A percentile compares a stretch with the other conserved stretches of the same genome.
Conservation (phyloP, 2,888 invertebrate species). For the Bibio marci region DNA sequence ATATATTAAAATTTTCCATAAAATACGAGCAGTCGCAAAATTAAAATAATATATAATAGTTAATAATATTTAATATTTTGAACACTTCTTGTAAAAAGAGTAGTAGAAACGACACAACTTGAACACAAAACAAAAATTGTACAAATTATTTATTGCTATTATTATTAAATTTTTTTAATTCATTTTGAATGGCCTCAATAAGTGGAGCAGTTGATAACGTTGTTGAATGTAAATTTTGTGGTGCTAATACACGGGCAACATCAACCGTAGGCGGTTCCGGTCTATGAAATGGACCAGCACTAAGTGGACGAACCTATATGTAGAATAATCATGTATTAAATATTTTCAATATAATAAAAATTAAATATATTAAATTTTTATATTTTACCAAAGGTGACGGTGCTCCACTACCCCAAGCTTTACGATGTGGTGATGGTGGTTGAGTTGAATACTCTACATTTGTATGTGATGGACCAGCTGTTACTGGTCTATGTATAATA, state of each 20-base stretch:
- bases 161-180: conserved; percentile 30
- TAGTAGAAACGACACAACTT: too few relatives aligned
- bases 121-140: too few relatives aligned
- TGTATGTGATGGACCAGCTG: conserved; percentile 19
- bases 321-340: background rate
- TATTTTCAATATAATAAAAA: too few relatives aligned
- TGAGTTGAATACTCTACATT: conserved; percentile 21
- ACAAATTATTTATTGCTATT: too few relatives aligned
- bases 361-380: too few relatives aligned
- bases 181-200: conserved; percentile 69
- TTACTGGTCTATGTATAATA: conserved; percentile 21
- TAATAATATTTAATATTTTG: too few relatives aligned
- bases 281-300: conserved; percentile 44
- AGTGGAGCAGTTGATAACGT: conserved; percentile 64
- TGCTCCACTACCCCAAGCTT: conserved; percentile 35
- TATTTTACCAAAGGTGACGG: conserved; percentile 29
- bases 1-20: too few relatives aligned
- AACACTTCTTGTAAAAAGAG: too few relatives aligned
- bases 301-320: conserved; percentile 34
- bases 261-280: conserved; percentile 29
- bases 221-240: conserved; percentile 19
- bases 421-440: conserved; percentile 29
- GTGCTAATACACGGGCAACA: conserved; percentile 10
- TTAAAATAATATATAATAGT: too few relatives aligned
- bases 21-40: too few relatives aligned